Evolutionary conservation across 2,888 invertebrate genomes (phyloP).

Genomic region (Ecdyonurus torrentis): DNA sequence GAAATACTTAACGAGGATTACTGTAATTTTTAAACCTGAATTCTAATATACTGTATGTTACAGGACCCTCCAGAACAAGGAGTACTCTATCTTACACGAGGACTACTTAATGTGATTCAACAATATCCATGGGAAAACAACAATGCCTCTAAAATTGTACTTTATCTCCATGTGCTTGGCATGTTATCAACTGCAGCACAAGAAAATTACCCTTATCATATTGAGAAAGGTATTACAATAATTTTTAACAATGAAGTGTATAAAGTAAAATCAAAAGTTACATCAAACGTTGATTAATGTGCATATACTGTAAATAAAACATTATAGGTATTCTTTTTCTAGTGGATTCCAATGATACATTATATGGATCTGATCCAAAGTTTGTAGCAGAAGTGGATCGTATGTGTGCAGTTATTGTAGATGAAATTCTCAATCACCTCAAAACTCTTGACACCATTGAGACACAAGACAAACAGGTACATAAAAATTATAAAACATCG

Average conservation of each 20-base stretch:
- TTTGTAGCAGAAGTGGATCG: constrained; percentile 65
- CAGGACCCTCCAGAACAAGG: constrained; percentile 82
- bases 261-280: not conserved
- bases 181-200: constrained; percentile 62
- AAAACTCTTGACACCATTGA: constrained; percentile 47
- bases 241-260: not conserved
- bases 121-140: constrained; percentile 52
- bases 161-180: constrained; percentile 61
- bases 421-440: constrained; percentile 52
- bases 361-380: constrained; percentile 80
- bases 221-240: constrained; percentile 44
- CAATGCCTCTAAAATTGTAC: constrained; percentile 43
- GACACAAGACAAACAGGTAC: constrained; percentile 43
- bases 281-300: not conserved
- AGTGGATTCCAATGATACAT: constrained; percentile 83
- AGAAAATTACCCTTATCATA: constrained; percentile 70
- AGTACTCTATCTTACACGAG: constrained; percentile 62
- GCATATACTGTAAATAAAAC: too few relatives aligned
- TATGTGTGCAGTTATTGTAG: constrained; percentile 56
- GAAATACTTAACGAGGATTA: too few relatives aligned
- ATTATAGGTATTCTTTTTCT: too few relatives aligned
- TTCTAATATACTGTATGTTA: constrained; percentile 17
- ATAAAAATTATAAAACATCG: constrained; percentile 6
- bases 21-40: too few relatives aligned
- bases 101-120: constrained; percentile 64